phyloP scores from a whole-genome alignment of 2,113 vertebrate genomes.

The Oriolus oriolus region DNA sequence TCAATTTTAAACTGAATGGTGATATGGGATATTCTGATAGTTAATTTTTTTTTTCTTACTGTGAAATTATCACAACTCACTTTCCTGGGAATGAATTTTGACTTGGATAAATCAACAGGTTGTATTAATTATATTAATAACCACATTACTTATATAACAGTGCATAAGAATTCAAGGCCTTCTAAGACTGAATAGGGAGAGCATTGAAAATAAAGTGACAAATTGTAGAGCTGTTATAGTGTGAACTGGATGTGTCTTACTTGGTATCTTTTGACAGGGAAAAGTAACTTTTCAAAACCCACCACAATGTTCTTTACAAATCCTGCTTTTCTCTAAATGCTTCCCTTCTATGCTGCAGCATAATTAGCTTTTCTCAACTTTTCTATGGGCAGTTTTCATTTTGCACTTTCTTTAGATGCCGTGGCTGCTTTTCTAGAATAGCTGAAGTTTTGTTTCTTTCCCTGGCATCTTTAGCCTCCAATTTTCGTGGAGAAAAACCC shows the following conservation, averaged over 20 bases:
- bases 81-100: neutral
- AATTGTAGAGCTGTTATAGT: neutral
- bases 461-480: neutral
- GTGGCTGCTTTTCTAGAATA: neutral
- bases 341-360: neutral
- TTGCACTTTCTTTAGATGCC: neutral
- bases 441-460: neutral
- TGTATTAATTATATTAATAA: constrained; percentile 21
- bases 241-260: neutral
- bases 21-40: neutral
- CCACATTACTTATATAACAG: neutral
- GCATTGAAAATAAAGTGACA: neutral
- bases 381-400: neutral
- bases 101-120: neutral
- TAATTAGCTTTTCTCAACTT: constrained; percentile 31
- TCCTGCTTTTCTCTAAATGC: neutral
- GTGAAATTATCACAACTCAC: neutral
- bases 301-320: neutral
- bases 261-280: neutral
- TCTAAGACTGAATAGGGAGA: neutral
- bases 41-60: neutral
- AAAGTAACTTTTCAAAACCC: neutral
- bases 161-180: neutral
- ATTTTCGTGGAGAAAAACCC: fast-evolving
- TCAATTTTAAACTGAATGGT: neutral